These are phyloP conservation scores for Spinus olivaceus DNA, from an alignment of 2,797 vertebrate species.

Conservation along the genomic window DNA sequence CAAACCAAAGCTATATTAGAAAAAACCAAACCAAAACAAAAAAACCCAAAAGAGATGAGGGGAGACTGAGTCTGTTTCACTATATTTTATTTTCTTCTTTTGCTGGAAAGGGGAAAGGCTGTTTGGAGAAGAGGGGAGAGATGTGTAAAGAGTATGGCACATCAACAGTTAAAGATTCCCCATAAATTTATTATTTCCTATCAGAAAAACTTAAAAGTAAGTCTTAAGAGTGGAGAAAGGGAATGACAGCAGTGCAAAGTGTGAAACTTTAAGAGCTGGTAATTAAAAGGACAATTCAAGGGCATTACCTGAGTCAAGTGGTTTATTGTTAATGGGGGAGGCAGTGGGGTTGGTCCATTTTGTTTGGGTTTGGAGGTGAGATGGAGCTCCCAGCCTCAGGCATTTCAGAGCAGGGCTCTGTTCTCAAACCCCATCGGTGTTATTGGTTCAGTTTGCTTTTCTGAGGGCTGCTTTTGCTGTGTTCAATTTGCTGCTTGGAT, in stretches of 20 bases:
- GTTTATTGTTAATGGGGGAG: not conserved
- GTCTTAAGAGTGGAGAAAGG: not conserved
- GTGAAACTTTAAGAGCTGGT: not conserved
- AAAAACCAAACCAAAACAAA: not conserved
- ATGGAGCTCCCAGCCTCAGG: not conserved
- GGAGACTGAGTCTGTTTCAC: not conserved
- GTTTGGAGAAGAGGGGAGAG: not conserved
- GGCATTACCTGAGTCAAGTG: not conserved
- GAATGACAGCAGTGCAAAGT: not conserved
- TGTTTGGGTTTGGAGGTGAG: not conserved
- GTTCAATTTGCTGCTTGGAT: not conserved
- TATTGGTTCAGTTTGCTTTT: not conserved
- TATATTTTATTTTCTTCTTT: not conserved
- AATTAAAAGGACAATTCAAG: not conserved
- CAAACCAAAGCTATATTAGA: not conserved
- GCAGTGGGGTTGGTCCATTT: not conserved
- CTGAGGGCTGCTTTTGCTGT: not conserved
- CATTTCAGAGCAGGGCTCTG: not conserved
- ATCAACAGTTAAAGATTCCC: not conserved
- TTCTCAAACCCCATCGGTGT: not conserved
- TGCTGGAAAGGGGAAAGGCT: not conserved
- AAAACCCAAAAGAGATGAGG: fast-evolving
- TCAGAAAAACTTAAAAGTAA: not conserved
- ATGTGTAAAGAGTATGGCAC: not conserved
- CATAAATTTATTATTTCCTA: not conserved